Percentiles rank a stretch among this genome's conserved stretches.
phyloP scores from a whole-genome alignment of 2,797 vertebrate species.

The Bovichtus diacanthus region DNA sequence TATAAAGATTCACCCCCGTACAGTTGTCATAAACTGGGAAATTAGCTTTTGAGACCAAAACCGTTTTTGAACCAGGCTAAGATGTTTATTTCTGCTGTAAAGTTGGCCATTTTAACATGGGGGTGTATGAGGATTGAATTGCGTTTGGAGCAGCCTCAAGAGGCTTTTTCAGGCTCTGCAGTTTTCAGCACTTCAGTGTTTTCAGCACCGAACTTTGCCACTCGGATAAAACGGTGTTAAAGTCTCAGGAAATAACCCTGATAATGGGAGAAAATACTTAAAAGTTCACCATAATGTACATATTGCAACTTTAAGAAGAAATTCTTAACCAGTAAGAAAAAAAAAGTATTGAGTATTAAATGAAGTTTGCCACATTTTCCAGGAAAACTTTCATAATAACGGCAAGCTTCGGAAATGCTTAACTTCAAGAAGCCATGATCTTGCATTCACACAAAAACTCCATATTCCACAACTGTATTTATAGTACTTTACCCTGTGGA shows the following conservation, averaged over 20 bases:
- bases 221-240: background rate
- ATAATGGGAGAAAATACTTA: background rate
- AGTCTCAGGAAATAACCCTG: background rate
- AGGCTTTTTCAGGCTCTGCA: too few relatives aligned
- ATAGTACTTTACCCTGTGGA: slow-evolving; percentile 86
- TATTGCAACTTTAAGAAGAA: background rate
- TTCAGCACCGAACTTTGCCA: too few relatives aligned
- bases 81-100: too few relatives aligned
- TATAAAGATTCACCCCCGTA: rapidly evolving
- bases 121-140: too few relatives aligned
- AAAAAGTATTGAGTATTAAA: background rate
- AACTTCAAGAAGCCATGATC: background rate
- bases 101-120: too few relatives aligned
- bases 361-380: background rate
- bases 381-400: background rate
- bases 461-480: background rate
- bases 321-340: background rate
- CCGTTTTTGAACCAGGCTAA: too few relatives aligned
- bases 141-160: too few relatives aligned
- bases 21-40: too few relatives aligned
- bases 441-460: background rate
- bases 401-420: background rate
- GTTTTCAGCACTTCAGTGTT: too few relatives aligned
- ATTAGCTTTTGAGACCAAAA: too few relatives aligned
- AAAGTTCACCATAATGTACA: background rate